Conservation (phyloP, 2,888 invertebrate genomes). For the Phytoseiulus persimilis region DNA sequence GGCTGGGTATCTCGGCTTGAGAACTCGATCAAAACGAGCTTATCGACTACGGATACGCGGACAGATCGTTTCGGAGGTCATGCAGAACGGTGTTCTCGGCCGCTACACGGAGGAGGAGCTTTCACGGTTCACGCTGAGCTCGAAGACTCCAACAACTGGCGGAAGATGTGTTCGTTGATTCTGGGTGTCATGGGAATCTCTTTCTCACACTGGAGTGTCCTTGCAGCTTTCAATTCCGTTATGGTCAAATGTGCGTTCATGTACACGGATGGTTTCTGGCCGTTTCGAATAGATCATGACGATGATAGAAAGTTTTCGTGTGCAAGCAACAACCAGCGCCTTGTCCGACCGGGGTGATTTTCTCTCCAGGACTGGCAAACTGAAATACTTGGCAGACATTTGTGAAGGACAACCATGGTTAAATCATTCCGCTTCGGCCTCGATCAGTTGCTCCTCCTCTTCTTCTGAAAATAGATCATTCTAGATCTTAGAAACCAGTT, state of each 20-base stretch:
- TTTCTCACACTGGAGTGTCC: neutral
- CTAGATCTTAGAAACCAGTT: neutral
- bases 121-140: too few relatives aligned
- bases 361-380: neutral
- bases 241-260: neutral
- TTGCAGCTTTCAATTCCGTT: neutral
- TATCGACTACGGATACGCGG: too few relatives aligned
- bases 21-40: too few relatives aligned
- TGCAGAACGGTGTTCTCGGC: too few relatives aligned
- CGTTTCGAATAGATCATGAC: neutral
- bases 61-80: too few relatives aligned
- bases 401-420: neutral
- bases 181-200: too few relatives aligned
- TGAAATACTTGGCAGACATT: neutral
- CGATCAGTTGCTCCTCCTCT: neutral
- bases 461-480: neutral
- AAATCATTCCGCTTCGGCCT: neutral
- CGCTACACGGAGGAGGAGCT: too few relatives aligned
- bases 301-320: neutral
- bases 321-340: neutral
- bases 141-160: too few relatives aligned
- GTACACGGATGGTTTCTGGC: neutral
- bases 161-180: too few relatives aligned
- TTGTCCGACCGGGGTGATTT: neutral
- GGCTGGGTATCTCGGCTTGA: too few relatives aligned